Base-by-base conservation (phyloP, 2,797 vertebrate species). In the Salmo trutta region DNA sequence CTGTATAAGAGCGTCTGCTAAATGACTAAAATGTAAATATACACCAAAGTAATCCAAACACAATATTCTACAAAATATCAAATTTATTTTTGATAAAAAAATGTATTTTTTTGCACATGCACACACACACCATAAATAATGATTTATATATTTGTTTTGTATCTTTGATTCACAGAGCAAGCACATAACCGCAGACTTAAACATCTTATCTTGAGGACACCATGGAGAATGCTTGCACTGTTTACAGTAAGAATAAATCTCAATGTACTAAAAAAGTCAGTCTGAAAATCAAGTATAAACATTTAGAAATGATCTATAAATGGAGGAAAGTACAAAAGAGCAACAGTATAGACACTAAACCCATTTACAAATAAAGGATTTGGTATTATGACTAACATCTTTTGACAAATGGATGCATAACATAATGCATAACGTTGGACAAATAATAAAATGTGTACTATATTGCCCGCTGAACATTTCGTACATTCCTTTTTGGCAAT, bases 271-370 rank as follows among this genome's bases (percentile, higher is more conserved):
- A 96, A 86, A 95, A 97, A 97, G 95, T 95, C 95, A 95, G 91
- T 95, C 94, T 94, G 94, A 95, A 96, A 99, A 97, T 96, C 92
- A 96, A 95, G 95, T 97, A 97, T 93, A 97, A 98, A 98, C 95
- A 96, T 95, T 92, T 96, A 97, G 88, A 99, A 98, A 97, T 94
- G 91, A 96, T 96, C 95, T 96, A 97, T 96, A 97, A 96, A 97
- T 95, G 96, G 95, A 95, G 84, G 88, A 90, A 94, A 93, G 95
- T 97, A 97, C 92, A 98, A 98, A 96, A 94, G 96, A 93, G 91
- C 91, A 92, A 94, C 94, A 90, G 82, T 71, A 73, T 92, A 89
- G 84, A 88, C 89, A 91, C 10, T 79, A 89, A 82, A 88, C 83
- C 79, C 91, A 89, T 83, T 85, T 85, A 88, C 81, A 77, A 86